Base-by-base conservation (phyloP, 1,140 invertebrate genomes). In the Paracyclopina nana region DNA sequence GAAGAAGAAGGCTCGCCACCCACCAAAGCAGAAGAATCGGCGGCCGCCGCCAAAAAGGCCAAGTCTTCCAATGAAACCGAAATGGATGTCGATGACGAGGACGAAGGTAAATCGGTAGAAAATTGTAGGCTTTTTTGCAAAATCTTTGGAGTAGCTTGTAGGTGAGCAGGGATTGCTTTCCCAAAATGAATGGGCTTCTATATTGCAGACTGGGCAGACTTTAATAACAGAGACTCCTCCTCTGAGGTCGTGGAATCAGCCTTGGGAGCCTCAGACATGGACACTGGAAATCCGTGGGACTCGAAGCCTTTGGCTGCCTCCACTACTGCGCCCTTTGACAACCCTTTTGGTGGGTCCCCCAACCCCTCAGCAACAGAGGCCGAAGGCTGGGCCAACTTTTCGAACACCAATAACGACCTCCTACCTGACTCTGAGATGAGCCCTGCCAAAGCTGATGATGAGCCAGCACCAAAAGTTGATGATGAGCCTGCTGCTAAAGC, bases 201-300 rank as follows among this genome's bases (percentile, higher is more conserved):
- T 31, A 31, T 31, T 31, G 9, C 9, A 31, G 14, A 9, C 14
- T 14, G 9, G 9, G 29, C 29, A 31, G n/a, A 31, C 29, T 31
- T 31, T 9, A 31, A 14, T 31, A 31, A 31, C 29, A 9, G 14
- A 31, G 14, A 9, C 29, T 31, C 9, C 20, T 9, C 20, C 20
- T 38, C 20, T n/a, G 34, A 38, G 20, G 34, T 16, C 20, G 9
- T 38, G 9, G n/a, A n/a, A 4, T 9, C 34, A 16, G 34, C 34
- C 34, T 16, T 38, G 34, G 20, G 4, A 5, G 3, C 5, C 9
- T 5, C 34, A 9, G 20, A n/a, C 34, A 38, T 38, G 34, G 34
- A 38, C 3, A 38, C 34, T n/a, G 34, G 34, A n/a, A 38, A 38
- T 38, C 34, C 34, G 34, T 38, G 34, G 34, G 34, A 38, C 34